A percentile compares a stretch with the other conserved stretches of the same genome.
Evolutionary conservation across 2,888 invertebrate genomes (phyloP).

Genomic region (Acrocyrtus sp.): DNA sequence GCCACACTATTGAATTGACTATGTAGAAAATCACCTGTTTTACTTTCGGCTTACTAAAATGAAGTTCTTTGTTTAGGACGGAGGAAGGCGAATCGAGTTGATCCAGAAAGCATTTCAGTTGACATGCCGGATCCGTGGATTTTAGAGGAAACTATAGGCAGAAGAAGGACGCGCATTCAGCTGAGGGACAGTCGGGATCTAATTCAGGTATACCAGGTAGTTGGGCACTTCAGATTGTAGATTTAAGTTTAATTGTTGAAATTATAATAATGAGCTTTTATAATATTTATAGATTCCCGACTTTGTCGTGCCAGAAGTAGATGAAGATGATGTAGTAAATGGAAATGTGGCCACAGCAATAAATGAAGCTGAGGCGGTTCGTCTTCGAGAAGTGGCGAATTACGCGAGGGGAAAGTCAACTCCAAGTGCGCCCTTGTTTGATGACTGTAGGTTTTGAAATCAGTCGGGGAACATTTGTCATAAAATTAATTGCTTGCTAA

Average conservation of each 20-base stretch:
- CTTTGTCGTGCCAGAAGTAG: slow-evolving; percentile 12
- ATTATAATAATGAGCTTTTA: no score
- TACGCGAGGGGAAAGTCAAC: slow-evolving; percentile 33
- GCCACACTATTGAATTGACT: no score
- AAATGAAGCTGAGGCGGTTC: slow-evolving; percentile 11
- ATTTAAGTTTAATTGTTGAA: no score
- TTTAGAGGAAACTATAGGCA: not conserved
- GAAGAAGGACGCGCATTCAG: no score
- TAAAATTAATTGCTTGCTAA: not conserved
- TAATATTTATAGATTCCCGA: no score
- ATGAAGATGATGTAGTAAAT: slow-evolving; percentile 17
- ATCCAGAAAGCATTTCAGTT: not conserved
- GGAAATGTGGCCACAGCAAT: not conserved
- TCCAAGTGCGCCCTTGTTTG: slow-evolving; percentile 40
- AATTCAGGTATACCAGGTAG: no score
- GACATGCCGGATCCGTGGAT: not conserved
- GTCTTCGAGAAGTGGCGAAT: slow-evolving; percentile 21
- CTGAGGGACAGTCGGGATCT: no score
- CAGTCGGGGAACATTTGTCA: not conserved
- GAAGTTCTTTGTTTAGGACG: not conserved
- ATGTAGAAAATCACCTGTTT: no score
- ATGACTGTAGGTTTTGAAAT: slow-evolving; percentile 1
- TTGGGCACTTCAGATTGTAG: no score
- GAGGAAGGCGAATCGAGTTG: not conserved
- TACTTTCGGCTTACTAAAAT: no score